phyloP scores from a whole-genome alignment of 2,113 vertebrate species.

The Sialia sialis region DNA sequence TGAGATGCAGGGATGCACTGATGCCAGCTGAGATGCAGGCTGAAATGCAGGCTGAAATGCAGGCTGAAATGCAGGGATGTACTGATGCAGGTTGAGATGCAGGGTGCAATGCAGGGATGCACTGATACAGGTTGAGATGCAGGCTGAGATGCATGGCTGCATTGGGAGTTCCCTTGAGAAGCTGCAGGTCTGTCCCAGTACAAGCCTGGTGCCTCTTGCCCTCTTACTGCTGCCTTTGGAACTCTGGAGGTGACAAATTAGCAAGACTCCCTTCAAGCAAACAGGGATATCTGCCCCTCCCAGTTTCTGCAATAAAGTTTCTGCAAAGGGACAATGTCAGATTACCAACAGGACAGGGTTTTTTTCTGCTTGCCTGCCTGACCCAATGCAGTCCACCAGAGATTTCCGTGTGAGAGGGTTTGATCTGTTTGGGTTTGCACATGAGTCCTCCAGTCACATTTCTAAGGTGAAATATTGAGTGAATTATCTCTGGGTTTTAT shows the following conservation, averaged over 20 bases:
- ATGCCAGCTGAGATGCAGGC: too few species aligned
- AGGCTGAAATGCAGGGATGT: neutral
- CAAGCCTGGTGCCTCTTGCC: neutral
- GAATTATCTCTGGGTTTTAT: neutral
- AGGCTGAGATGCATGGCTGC: neutral
- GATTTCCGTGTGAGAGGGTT: neutral
- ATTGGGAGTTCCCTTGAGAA: neutral
- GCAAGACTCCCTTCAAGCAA: neutral
- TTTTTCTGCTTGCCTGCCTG: neutral
- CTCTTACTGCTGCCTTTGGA: neutral
- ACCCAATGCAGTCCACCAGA: neutral
- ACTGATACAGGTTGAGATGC: neutral
- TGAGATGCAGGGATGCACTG: too few species aligned
- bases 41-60: too few species aligned
- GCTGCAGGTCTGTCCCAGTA: neutral
- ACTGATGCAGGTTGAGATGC: too few species aligned
- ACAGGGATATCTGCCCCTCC: neutral
- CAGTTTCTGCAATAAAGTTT: neutral
- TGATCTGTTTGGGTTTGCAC: neutral
- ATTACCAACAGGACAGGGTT: neutral
- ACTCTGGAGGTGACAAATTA: neutral
- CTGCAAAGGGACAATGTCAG: neutral
- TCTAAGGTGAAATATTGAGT: neutral
- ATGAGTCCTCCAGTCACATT: neutral
- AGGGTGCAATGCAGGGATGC: too few species aligned